These are phyloP conservation scores for Antidorcas marsupialis DNA, from an alignment of 2,113 vertebrate genomes.

Conservation along the genomic window DNA sequence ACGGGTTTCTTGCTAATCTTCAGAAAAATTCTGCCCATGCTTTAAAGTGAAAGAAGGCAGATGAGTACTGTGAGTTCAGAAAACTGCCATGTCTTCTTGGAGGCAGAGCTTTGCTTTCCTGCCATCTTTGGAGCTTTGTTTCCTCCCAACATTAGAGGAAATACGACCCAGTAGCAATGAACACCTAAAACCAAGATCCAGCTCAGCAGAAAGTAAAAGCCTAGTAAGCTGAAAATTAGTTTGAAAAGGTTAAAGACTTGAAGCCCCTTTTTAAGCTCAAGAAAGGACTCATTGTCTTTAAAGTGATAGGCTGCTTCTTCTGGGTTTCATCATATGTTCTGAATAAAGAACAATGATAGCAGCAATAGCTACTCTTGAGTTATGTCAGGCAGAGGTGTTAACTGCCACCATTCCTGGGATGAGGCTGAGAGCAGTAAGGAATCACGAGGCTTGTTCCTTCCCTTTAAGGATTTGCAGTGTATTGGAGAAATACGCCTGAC, in stretches of 20 bases:
- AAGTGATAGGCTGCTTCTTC: background rate
- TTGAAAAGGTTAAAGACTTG: constrained; percentile 1
- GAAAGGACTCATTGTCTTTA: constrained; percentile 4
- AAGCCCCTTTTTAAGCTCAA: background rate
- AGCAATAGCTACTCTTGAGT: background rate
- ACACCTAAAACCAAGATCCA: background rate
- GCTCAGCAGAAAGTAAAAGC: background rate
- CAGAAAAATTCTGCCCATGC: background rate
- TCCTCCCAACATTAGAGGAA: background rate
- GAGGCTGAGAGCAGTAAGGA: background rate
- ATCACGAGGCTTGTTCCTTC: background rate
- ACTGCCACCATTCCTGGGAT: background rate
- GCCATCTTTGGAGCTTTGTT: background rate
- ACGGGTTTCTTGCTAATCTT: constrained; percentile 21
- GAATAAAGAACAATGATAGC: background rate
- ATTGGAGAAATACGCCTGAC: background rate
- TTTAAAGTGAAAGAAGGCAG: background rate
- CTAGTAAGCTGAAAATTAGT: background rate
- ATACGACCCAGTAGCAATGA: background rate
- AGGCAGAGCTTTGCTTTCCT: background rate
- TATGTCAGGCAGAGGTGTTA: background rate
- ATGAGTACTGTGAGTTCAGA: background rate
- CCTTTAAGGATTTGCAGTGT: background rate
- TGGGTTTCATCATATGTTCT: background rate
- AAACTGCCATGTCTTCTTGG: background rate